Conservation (phyloP, 1,140 invertebrate species). For the Prorops nasuta region DNA sequence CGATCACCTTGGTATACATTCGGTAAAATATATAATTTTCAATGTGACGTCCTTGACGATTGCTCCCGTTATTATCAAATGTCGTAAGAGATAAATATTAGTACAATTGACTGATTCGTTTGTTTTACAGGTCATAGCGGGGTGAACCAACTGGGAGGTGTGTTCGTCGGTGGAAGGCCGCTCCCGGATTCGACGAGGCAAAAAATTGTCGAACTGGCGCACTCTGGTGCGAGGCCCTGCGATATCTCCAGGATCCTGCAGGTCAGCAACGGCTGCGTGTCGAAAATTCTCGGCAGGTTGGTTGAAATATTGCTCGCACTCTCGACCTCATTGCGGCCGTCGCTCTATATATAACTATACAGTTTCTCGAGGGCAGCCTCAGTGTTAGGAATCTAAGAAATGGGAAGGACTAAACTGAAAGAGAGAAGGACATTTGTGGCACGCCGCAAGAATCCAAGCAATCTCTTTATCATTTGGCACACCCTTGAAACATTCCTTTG, state of each 20-base stretch:
- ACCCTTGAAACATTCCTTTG: background rate
- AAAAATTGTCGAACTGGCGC: slow-evolving; percentile 92
- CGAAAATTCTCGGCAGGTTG: slow-evolving; percentile 83
- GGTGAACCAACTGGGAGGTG: slow-evolving; percentile 97
- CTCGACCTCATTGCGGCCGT: background rate
- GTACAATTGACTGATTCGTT: too few species aligned
- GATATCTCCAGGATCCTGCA: slow-evolving; percentile 92
- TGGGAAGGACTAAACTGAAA: background rate
- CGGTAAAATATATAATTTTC: too few species aligned
- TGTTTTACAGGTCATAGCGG: slow-evolving; percentile 81
- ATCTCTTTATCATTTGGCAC: background rate
- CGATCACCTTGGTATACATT: too few species aligned
- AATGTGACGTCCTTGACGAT: too few species aligned
- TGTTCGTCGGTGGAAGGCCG: slow-evolving; percentile 95
- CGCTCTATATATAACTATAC: background rate
- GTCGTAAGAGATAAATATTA: too few species aligned
- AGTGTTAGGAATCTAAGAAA: background rate
- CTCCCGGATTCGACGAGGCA: slow-evolving; percentile 92
- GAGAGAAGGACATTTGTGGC: background rate
- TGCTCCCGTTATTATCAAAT: too few species aligned
- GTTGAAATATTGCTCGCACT: slow-evolving; percentile 46
- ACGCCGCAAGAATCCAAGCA: background rate
- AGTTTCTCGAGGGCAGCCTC: background rate
- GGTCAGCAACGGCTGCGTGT: slow-evolving; percentile 89
- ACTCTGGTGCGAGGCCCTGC: slow-evolving; percentile 90